A percentile compares a stretch with the other conserved stretches of the same genome.
These are phyloP conservation scores for Helicoverpa zea DNA, from an alignment of 1,140 invertebrate species.

Conservation along the genomic window DNA sequence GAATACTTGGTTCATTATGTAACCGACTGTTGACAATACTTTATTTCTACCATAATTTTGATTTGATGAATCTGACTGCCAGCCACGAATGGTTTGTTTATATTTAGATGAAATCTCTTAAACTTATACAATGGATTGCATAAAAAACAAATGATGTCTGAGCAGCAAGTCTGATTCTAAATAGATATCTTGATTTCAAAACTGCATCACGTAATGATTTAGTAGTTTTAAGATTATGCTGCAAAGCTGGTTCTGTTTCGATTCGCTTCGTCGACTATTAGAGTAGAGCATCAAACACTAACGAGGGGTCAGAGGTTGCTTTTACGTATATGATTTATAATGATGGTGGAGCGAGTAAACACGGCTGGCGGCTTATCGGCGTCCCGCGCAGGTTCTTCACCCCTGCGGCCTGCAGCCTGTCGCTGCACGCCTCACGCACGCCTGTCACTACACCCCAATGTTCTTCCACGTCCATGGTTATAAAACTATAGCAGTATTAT, in stretches of 20 bases:
- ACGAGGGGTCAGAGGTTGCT: conserved; percentile 72
- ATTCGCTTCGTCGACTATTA: conserved; percentile 49
- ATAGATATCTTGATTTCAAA: conserved; percentile 22
- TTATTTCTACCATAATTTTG: not conserved
- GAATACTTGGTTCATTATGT: not conserved
- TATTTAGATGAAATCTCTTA: conserved; percentile 8
- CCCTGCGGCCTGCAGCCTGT: conserved; percentile 52
- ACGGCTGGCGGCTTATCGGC: conserved; percentile 71
- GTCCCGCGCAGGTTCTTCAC: conserved; percentile 76
- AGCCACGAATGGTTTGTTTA: not conserved
- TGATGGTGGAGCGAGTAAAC: conserved; percentile 68
- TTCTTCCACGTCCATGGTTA: not conserved
- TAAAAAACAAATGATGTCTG: conserved; percentile 12
- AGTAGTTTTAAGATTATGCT: conserved; percentile 32
- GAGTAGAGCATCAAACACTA: conserved; percentile 60
- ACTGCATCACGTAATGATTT: conserved; percentile 39
- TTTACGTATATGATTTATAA: conserved; percentile 79
- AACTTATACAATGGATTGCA: conserved; percentile 32
- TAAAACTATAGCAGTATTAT: conserved; percentile 3
- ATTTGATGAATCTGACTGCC: not conserved
- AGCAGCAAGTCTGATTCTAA: conserved; percentile 12
- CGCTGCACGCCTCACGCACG: conserved; percentile 1
- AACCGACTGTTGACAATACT: not conserved
- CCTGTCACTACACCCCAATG: conserved; percentile 11
- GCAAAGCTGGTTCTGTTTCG: conserved; percentile 51